Conservation (phyloP, 2,888 invertebrate species). For the Heterodera filipjevi region DNA sequence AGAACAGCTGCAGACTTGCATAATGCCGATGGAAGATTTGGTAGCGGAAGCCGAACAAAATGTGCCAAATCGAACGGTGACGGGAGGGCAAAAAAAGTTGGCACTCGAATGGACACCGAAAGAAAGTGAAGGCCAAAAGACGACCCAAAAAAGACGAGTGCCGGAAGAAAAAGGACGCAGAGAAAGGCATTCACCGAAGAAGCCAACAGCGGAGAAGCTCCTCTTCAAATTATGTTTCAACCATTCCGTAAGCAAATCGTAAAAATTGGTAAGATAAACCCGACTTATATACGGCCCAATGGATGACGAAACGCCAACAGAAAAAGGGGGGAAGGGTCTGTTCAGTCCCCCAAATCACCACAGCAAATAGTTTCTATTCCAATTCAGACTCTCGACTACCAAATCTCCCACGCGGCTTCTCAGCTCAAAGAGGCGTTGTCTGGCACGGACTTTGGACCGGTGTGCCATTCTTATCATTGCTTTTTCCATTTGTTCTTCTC, state of each 20-base stretch:
- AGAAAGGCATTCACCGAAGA: not conserved
- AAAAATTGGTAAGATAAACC: not conserved
- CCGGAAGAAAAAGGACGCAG: not conserved
- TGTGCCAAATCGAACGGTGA: not conserved
- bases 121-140: not conserved
- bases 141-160: not conserved
- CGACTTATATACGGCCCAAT: too few relatives aligned
- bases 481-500: not conserved
- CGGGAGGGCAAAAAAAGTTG: not conserved
- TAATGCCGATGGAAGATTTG: conserved; percentile 60
- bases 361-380: too few relatives aligned
- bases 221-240: not conserved
- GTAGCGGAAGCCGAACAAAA: conserved; percentile 40
- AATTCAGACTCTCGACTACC: not conserved
- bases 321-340: not conserved
- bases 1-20: conserved; percentile 58
- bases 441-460: not conserved
- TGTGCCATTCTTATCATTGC: not conserved
- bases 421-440: conserved; percentile 6
- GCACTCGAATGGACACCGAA: not conserved
- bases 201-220: not conserved
- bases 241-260: not conserved
- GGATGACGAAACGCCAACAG: too few relatives aligned
- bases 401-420: not conserved
- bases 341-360: not conserved